Conservation (phyloP, 35 echinoderm and acorn worm genomes). For the Chiridota heheva region DNA sequence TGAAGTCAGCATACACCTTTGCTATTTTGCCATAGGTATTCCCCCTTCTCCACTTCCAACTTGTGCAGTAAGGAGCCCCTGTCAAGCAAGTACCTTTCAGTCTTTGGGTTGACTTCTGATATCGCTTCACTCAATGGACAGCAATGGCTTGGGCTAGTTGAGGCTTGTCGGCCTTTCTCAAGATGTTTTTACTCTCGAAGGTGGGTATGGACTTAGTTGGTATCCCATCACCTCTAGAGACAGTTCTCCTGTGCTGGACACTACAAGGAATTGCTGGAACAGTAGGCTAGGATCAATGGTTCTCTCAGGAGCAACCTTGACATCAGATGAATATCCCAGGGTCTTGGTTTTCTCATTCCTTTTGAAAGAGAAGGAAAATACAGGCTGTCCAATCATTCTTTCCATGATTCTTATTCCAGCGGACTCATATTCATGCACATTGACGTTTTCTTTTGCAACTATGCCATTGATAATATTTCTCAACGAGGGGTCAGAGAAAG, state of each 20-base stretch:
- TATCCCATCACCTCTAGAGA: conserved; percentile 50
- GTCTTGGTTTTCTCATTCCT: conserved; percentile 33
- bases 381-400: conserved; percentile 48
- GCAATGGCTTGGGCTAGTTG: conserved; percentile 12
- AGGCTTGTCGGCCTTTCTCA: conserved; percentile 46
- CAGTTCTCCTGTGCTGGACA: conserved; percentile 25
- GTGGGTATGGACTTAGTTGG: conserved; percentile 46
- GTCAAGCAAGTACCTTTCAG: conserved; percentile 55
- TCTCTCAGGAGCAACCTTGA: conserved; percentile 45
- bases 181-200: conserved; percentile 39
- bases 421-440: conserved; percentile 51
- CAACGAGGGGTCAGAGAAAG: conserved; percentile 47
- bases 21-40: no score
- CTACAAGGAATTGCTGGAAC: conserved; percentile 43
- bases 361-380: conserved; percentile 39
- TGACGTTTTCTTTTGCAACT: conserved; percentile 39
- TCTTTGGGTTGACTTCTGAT: conserved; percentile 14
- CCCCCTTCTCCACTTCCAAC: no score
- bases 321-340: conserved; percentile 20
- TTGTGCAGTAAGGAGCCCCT: no score
- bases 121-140: conserved; percentile 24
- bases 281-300: conserved; percentile 47
- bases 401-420: conserved; percentile 48
- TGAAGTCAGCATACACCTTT: no score
- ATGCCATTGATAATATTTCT: conserved; percentile 67